phyloP scores from a whole-genome alignment of 2,888 invertebrate species.

The Chouioia cunea region DNA sequence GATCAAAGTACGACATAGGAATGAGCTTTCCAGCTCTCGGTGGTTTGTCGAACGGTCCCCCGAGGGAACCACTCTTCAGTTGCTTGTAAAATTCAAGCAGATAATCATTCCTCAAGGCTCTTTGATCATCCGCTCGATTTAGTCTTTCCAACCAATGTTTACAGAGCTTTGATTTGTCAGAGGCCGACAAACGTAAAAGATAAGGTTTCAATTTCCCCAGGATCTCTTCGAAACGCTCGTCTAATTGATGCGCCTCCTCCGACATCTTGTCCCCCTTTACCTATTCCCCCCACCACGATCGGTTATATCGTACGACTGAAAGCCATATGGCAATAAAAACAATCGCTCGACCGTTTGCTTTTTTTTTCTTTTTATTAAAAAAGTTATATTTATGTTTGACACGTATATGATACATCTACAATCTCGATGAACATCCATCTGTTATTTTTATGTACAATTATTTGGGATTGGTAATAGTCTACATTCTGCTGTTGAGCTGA shows the following conservation, averaged over 20 bases:
- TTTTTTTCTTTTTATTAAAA: background rate
- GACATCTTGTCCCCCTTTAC: conserved; percentile 17
- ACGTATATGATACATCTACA: background rate
- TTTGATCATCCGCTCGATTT: conserved; percentile 53
- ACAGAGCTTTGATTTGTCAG: conserved; percentile 54
- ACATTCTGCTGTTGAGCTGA: conserved; percentile 63
- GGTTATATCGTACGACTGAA: conserved; percentile 1
- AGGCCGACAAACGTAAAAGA: conserved; percentile 51
- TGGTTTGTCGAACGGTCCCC: conserved; percentile 33
- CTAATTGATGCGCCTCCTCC: conserved; percentile 55
- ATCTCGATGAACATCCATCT: no score
- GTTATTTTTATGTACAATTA: background rate
- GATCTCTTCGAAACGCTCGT: conserved; percentile 58
- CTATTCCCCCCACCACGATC: conserved; percentile 24
- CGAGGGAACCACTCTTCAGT: conserved; percentile 41
- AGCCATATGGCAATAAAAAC: no score
- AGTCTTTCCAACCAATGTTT: conserved; percentile 62
- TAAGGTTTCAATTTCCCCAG: conserved; percentile 54
- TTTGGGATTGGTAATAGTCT: conserved; percentile 6
- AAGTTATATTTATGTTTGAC: conserved; percentile 13
- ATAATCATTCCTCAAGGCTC: conserved; percentile 60
- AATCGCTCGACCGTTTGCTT: background rate
- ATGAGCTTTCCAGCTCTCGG: conserved; percentile 25
- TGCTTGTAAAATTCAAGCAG: conserved; percentile 58
- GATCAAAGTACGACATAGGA: conserved; percentile 37